Percentiles rank a stretch among this genome's conserved stretches.
Conservation (phyloP, 2,888 invertebrate genomes). For the Dynastes tityus region DNA sequence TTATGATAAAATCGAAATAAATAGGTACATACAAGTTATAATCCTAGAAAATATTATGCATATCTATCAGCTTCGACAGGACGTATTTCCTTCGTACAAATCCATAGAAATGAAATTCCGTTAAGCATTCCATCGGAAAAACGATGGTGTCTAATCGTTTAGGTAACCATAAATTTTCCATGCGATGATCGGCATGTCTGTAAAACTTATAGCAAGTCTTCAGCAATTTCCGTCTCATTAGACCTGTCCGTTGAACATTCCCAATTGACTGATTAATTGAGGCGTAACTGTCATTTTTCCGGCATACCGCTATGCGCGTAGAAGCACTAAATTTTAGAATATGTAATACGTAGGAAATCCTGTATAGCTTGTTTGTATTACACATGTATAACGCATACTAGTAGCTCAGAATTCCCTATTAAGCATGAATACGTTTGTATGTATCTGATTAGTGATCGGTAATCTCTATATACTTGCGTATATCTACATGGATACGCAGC, state of each 20-base stretch:
- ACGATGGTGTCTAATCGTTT: slow-evolving; percentile 32
- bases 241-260: slow-evolving; percentile 37
- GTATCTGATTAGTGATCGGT: slow-evolving; percentile 11
- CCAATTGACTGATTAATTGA: slow-evolving; percentile 45
- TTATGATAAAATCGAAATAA: no score
- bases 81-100: slow-evolving; percentile 11
- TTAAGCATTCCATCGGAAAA: slow-evolving; percentile 27
- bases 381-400: slow-evolving; percentile 5
- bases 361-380: background rate
- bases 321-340: slow-evolving; percentile 2
- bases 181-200: slow-evolving; percentile 39
- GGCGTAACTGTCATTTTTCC: slow-evolving; percentile 41
- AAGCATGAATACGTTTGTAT: background rate
- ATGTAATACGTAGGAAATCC: slow-evolving; percentile 11
- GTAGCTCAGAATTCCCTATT: slow-evolving; percentile 23
- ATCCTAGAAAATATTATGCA: no score
- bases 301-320: background rate
- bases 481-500: background rate
- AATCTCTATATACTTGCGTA: background rate
- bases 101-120: slow-evolving; percentile 21
- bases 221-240: slow-evolving; percentile 41
- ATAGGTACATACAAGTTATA: no score
- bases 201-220: slow-evolving; percentile 38
- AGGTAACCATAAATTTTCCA: slow-evolving; percentile 30
- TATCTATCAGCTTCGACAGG: no score